Base-by-base conservation (phyloP, 1,140 invertebrate genomes). In the Drosophila arizonae region DNA sequence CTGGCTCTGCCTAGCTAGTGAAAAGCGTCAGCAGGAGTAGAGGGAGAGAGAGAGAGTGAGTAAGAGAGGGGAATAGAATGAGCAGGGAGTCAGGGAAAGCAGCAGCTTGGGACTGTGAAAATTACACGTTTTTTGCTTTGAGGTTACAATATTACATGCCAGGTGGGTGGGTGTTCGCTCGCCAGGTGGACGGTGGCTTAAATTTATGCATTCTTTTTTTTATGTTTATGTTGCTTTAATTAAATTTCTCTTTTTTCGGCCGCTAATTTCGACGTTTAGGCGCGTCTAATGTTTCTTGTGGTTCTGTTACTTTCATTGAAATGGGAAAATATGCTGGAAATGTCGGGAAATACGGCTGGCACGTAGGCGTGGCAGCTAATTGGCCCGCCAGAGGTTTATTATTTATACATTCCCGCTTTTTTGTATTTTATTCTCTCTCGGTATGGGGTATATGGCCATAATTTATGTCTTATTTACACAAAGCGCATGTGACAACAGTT, bases 221-320 rank as follows among this genome's bases (percentile, higher is more conserved):
- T 70, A 63, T 58, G 26, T 52, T 71, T 66, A 86, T 79, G 76
- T 58, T 78, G 76, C 84, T 87, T 87, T 87, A 87, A 87, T 87
- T 88, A 87, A 87, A 87, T 87, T 87, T 87, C 84, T 87, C 79
- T 72, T 77, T 77, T 78, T 75, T 51, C 77, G 79, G 72, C 67
- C 79, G 82, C 82, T 87, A 88, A 87, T 88, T 87, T 87, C 69
- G 52, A 67, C 84, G 67, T 84, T 87, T 87, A 87, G 82, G 84
- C 82, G 60, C 70, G 77, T 86, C 81, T 81, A 86, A 86, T 87
- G 78, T 81, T 86, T 65, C 63, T 74, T 73, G 75, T 62, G 72
- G 81, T 48, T 51, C 72, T 74, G 62, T 74, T 88, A 77, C 76
- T 79, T 79, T 72, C 30, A 87, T 84, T 88, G 52, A 88, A 87